Percentiles rank a stretch among this genome's conserved stretches.
These are phyloP conservation scores for Poecile atricapillus DNA, from an alignment of 2,113 vertebrate species.

Conservation along the genomic window DNA sequence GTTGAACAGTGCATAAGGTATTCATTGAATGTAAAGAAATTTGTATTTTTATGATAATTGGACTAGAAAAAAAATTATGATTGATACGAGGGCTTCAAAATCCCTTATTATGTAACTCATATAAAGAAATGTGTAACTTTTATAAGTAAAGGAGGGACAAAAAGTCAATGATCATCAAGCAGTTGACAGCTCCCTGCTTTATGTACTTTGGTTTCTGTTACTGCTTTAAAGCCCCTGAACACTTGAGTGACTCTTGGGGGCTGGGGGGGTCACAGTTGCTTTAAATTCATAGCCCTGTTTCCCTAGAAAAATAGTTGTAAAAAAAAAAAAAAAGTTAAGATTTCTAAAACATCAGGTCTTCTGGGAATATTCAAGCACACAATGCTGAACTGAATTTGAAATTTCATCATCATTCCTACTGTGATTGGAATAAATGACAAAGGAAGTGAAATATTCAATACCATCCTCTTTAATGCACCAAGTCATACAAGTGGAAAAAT, in stretches of 20 bases:
- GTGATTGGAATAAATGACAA: neutral
- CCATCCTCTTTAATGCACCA: neutral
- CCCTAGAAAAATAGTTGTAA: neutral
- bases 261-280: neutral
- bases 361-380: neutral
- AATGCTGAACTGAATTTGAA: neutral
- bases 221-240: neutral
- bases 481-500: neutral
- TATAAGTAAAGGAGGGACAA: neutral
- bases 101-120: neutral
- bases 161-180: neutral
- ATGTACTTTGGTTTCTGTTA: neutral
- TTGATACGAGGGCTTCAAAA: neutral
- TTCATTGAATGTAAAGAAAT: neutral
- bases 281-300: neutral
- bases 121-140: neutral
- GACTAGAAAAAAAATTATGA: neutral
- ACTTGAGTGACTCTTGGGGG: neutral
- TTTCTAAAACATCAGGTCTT: neutral
- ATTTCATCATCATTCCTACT: neutral
- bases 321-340: neutral
- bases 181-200: neutral
- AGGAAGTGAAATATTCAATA: neutral
- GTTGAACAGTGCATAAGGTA: neutral
- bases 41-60: neutral